These are phyloP conservation scores for Octonoba sinensis DNA, from an alignment of 2,888 invertebrate species.

Conservation along the genomic window DNA sequence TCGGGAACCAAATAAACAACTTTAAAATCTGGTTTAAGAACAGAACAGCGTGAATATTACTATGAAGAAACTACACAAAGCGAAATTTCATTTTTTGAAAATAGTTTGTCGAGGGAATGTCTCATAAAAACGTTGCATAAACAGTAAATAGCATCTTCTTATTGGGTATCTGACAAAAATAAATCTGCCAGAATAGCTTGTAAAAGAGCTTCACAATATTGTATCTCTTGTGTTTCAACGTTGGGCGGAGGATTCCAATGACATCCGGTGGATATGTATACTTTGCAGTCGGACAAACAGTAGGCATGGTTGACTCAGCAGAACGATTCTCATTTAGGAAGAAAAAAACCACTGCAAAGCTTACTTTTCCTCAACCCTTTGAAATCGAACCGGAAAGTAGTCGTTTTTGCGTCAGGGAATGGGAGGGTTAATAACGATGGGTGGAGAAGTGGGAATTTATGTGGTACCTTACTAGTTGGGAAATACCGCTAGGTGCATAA, in stretches of 20 bases:
- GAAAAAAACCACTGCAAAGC: background rate
- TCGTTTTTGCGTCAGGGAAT: slow-evolving; percentile 14
- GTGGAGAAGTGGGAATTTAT: slow-evolving; percentile 7
- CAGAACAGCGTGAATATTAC: background rate
- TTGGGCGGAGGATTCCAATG: too few species aligned
- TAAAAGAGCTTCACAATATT: too few species aligned
- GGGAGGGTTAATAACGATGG: slow-evolving; percentile 19
- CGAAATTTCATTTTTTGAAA: too few species aligned
- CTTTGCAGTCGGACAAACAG: slow-evolving; percentile 15
- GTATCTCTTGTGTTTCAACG: too few species aligned
- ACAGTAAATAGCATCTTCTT: too few species aligned
- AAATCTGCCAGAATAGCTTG: too few species aligned
- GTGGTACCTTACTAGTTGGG: background rate
- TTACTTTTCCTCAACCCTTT: slow-evolving; percentile 13
- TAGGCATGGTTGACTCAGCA: slow-evolving; percentile 8
- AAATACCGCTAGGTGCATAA: background rate
- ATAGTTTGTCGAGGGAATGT: too few species aligned
- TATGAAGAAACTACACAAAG: background rate
- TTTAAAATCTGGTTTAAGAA: background rate
- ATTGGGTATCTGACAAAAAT: too few species aligned
- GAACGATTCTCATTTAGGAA: slow-evolving; percentile 10
- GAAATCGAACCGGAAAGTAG: slow-evolving; percentile 15
- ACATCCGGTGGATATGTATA: slow-evolving; percentile 17
- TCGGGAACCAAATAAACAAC: background rate
- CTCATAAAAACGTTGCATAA: too few species aligned